Percentiles rank a stretch among this genome's conserved stretches.
These are phyloP conservation scores for Bambusicola thoracicus DNA, from an alignment of 2,113 vertebrate species.

Conservation along the genomic window DNA sequence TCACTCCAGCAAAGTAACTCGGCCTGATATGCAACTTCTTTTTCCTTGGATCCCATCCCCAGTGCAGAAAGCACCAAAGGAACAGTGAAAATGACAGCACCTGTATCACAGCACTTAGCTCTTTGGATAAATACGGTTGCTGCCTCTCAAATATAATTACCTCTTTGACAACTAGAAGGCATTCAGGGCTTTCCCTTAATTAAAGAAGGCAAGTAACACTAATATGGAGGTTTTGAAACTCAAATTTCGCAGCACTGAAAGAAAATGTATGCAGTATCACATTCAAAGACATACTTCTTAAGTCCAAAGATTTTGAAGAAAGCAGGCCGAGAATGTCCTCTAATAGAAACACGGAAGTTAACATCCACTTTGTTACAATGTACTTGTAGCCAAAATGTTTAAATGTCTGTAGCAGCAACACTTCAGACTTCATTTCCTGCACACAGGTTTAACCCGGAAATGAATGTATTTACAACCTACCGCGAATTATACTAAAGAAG, in stretches of 20 bases:
- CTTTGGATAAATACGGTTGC: not conserved
- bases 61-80: not conserved
- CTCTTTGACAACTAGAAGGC: not conserved
- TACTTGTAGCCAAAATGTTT: not conserved
- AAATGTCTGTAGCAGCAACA: not conserved
- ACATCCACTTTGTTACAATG: not conserved
- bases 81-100: not conserved
- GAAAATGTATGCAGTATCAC: not conserved
- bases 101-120: not conserved
- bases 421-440: not conserved
- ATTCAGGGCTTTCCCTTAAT: not conserved
- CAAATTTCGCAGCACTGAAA: not conserved
- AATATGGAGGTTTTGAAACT: not conserved
- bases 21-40: not conserved
- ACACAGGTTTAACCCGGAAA: not conserved
- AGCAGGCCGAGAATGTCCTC: not conserved
- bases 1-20: not conserved
- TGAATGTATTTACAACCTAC: not conserved
- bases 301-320: not conserved
- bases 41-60: not conserved
- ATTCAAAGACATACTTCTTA: not conserved
- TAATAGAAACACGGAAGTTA: not conserved
- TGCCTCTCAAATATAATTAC: not conserved
- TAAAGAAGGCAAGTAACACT: not conserved
- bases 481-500: not conserved